Evolutionary conservation across 2,888 invertebrate genomes (phyloP).

Genomic region (Thelaira solivaga): DNA sequence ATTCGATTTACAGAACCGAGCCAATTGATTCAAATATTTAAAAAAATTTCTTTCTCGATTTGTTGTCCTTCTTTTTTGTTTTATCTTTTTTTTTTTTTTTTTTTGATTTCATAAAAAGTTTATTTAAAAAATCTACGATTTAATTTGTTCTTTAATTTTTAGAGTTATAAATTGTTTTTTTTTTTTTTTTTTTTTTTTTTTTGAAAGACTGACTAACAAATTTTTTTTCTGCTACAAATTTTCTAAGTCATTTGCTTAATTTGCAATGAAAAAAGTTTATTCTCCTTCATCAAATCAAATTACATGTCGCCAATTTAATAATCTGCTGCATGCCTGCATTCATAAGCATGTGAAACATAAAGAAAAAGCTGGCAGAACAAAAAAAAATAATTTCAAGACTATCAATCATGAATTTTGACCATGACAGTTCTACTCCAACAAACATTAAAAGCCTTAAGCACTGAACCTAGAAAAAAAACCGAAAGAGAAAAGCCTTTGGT

Average conservation of each 20-base stretch:
- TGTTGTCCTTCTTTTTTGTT: too few relatives aligned
- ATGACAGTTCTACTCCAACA: constrained; percentile 37
- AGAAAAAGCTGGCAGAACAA: too few relatives aligned
- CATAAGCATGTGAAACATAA: background rate
- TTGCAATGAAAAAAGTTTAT: background rate
- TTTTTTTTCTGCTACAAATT: background rate
- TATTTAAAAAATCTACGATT: too few relatives aligned
- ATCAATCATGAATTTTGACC: constrained; percentile 60
- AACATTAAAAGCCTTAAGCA: constrained; percentile 12
- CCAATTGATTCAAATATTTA: too few relatives aligned
- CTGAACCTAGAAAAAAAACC: background rate
- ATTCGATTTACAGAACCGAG: too few relatives aligned
- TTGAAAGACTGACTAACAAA: background rate
- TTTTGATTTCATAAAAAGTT: too few relatives aligned
- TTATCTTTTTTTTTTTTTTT: too few relatives aligned
- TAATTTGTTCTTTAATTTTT: too few relatives aligned
- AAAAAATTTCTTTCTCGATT: too few relatives aligned
- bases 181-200: too few relatives aligned
- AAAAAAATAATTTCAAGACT: constrained; percentile 15
- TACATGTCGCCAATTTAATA: constrained; percentile 13
- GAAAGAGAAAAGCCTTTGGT: constrained; percentile 42
- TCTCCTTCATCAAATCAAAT: constrained; percentile 21
- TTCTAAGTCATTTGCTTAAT: constrained; percentile 23
- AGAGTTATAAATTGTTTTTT: too few relatives aligned
- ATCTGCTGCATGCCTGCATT: background rate